Evolutionary conservation across 2,888 invertebrate genomes (phyloP).

Genomic region (Helleia helle): DNA sequence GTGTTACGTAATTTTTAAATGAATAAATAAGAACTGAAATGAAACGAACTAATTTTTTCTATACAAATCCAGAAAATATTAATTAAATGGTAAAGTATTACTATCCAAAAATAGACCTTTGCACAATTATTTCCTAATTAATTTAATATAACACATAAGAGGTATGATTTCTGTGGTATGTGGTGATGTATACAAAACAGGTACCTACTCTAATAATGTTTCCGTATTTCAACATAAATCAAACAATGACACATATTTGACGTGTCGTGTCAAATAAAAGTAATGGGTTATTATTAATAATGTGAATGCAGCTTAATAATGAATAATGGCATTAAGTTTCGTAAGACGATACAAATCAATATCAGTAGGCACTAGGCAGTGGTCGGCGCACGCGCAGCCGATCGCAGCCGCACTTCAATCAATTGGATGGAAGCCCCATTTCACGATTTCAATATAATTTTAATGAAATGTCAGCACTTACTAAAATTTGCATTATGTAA

Average conservation of each 20-base stretch:
- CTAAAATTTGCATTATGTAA: constrained; percentile 58
- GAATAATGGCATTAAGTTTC: constrained; percentile 25
- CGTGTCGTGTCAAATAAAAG: background rate
- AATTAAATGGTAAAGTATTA: too few relatives aligned
- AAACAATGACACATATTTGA: constrained; percentile 3
- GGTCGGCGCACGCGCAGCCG: constrained; percentile 43
- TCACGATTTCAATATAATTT: constrained; percentile 71
- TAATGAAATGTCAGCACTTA: constrained; percentile 70
- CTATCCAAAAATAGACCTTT: too few relatives aligned
- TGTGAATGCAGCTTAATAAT: constrained; percentile 19
- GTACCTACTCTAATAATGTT: too few relatives aligned
- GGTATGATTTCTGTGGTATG: too few relatives aligned
- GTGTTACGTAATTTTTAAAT: too few relatives aligned
- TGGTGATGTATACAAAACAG: too few relatives aligned
- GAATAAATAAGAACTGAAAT: too few relatives aligned
- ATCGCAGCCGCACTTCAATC: constrained; percentile 47
- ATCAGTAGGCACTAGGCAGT: constrained; percentile 31
- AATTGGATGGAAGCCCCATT: constrained; percentile 63
- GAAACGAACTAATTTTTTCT: too few relatives aligned
- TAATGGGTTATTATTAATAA: constrained; percentile 10
- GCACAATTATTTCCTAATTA: too few relatives aligned
- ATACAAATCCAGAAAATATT: too few relatives aligned
- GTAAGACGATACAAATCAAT: constrained; percentile 58
- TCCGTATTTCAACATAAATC: too few relatives aligned
- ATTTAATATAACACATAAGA: too few relatives aligned